Evolutionary conservation across 2,797 vertebrate genomes (phyloP).

Genomic region (Setipinna tenuifilis): DNA sequence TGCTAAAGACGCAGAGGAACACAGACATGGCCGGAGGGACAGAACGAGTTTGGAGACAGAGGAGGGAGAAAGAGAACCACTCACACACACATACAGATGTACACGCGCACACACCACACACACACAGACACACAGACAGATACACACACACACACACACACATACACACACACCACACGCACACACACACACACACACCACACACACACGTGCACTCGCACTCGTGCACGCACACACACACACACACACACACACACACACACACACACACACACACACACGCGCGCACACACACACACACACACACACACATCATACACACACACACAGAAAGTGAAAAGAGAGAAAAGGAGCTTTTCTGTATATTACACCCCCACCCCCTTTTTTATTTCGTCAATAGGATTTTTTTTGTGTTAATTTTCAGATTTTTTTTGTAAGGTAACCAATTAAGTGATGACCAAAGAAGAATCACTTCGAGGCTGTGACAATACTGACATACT

Average conservation of each 20-base stretch:
- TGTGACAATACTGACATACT: too few relatives aligned
- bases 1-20: background rate
- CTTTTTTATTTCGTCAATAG: too few relatives aligned
- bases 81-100: background rate
- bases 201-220: background rate
- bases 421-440: too few relatives aligned
- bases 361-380: too few relatives aligned
- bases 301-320: background rate
- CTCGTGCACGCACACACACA: background rate
- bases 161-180: background rate
- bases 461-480: too few relatives aligned
- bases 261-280: conserved; percentile 12
- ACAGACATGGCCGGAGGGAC: too few relatives aligned
- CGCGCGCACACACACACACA: background rate
- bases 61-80: background rate
- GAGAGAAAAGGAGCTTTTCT: too few relatives aligned
- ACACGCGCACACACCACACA: too few relatives aligned
- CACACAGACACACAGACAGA: background rate
- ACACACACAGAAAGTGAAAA: too few relatives aligned
- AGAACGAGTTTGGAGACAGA: background rate
- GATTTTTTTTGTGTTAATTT: too few relatives aligned
- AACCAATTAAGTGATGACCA: too few relatives aligned
- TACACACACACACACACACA: background rate
- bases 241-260: conserved; percentile 32
- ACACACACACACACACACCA: background rate